Evolutionary conservation across 2,888 invertebrate genomes (phyloP).

Genomic region (Nomada fucata): DNA sequence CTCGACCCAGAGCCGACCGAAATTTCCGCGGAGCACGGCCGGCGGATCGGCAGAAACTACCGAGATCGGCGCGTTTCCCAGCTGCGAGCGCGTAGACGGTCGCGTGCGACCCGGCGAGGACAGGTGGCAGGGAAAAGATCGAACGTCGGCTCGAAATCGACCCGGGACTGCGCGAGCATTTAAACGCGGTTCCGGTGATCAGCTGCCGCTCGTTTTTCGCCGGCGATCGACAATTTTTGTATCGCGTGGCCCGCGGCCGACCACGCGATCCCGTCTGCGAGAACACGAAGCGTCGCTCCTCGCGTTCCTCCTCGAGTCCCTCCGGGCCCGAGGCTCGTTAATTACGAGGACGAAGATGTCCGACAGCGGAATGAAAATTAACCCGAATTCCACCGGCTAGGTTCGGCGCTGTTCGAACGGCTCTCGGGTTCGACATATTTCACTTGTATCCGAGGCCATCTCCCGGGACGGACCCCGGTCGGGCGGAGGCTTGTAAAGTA

Average conservation of each 20-base stretch:
- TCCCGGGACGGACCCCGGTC: neutral
- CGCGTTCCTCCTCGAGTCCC: neutral
- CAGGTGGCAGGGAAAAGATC: constrained; percentile 36
- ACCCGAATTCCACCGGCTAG: neutral
- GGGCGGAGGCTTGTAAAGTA: neutral
- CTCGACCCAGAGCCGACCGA: too few species aligned
- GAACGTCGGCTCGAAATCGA: constrained; percentile 23
- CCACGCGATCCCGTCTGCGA: constrained; percentile 66
- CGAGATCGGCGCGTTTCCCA: constrained; percentile 7
- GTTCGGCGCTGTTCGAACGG: neutral
- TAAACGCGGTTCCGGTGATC: constrained; percentile 81
- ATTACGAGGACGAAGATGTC: neutral
- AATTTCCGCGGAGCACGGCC: too few species aligned
- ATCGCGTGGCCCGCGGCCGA: constrained; percentile 65
- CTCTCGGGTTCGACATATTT: constrained; percentile 8
- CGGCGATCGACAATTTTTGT: constrained; percentile 49
- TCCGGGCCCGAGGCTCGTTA: neutral
- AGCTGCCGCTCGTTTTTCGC: constrained; percentile 75
- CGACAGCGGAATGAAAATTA: constrained; percentile 1
- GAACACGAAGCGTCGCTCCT: neutral
- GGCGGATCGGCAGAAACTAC: neutral
- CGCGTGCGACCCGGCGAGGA: constrained; percentile 19
- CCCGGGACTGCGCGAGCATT: constrained; percentile 74
- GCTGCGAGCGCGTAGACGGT: neutral
- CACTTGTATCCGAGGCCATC: constrained; percentile 2